Evolutionary conservation across 1,140 invertebrate species (phyloP), one percentile per base, ranked within the genome.

Genomic region (Drosophila setifemur): DNA sequence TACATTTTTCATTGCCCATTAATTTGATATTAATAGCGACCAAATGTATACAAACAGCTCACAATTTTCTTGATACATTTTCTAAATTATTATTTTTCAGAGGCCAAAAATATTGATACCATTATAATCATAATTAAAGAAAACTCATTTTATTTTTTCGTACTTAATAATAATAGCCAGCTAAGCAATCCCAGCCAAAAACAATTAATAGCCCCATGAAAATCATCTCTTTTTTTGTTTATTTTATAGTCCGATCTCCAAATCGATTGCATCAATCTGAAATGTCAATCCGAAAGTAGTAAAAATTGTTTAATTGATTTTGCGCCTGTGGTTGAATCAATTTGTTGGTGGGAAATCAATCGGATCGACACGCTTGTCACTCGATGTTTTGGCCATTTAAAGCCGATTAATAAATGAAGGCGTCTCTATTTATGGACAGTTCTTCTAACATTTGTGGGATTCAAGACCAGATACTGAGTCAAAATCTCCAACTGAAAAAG

Each of bases 341-440:
- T 21, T 39, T 42, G 45, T 49, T 39, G 33, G 54, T 45, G 14
- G 26, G 73, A 72, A 49, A 53, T 72, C 14, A 33, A 28, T 40
- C 6, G 28, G 35, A 63, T 78, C 54, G 33, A 78, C 54, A 52
- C 64, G 63, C 37, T 52, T 72, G 58, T 67, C 58, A 72, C 33
- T 67, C 37, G 35, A 14, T 33, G 53, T 48, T 49, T 47, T 49
- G 64, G 35, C 64, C 40, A 63, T 66, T 66, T 71, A 52, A 58
- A 58, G 70, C 52, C 48, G 53, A 64, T 60, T 81, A 60, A 71
- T 70, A 79, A 74, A 74, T 64, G 43, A 52, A 55, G 73, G 60
- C 57, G 31, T 48, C 31, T 63, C 73, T 66, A 33, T 77, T 76
- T 77, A 76, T 66, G 73, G 73, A 4, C n/a, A 8, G 9, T 33